A percentile compares a stretch with the other conserved stretches of the same genome.
Conservation (phyloP, 2,888 invertebrate genomes). For the Amphipyra berbera region DNA sequence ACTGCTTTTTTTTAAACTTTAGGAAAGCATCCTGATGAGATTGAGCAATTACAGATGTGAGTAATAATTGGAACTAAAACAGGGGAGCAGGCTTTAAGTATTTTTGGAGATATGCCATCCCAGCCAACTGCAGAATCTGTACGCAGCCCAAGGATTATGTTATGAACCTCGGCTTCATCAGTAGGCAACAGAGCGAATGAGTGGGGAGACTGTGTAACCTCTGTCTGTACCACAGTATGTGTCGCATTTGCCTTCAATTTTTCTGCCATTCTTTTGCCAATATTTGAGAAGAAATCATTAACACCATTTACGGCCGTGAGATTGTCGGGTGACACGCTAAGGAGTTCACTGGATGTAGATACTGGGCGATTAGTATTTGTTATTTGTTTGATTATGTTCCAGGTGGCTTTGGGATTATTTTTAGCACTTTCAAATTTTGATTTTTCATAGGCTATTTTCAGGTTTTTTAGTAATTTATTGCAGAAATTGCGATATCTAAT, state of each 20-base stretch:
- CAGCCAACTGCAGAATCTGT: background rate
- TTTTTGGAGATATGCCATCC: background rate
- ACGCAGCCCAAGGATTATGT: background rate
- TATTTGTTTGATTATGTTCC: background rate
- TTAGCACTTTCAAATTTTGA: too few relatives aligned
- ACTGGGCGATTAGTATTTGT: too few relatives aligned
- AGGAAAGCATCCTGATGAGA: background rate
- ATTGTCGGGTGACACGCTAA: background rate
- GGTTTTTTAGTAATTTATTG: background rate
- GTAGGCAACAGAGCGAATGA: background rate
- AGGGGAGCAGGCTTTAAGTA: background rate
- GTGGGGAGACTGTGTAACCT: too few relatives aligned
- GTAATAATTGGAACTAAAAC: background rate
- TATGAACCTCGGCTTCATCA: background rate
- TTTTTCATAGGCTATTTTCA: background rate
- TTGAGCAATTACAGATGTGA: background rate
- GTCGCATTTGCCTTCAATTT: too few relatives aligned
- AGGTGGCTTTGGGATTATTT: background rate
- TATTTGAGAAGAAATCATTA: too few relatives aligned
- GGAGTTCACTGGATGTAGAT: background rate
- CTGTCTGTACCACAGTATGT: too few relatives aligned
- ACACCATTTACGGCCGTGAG: too few relatives aligned
- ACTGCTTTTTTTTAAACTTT: background rate
- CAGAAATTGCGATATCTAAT: background rate
- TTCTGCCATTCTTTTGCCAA: too few relatives aligned